These are phyloP conservation scores for Abscondita cerata DNA, from an alignment of 2,888 invertebrate species.

Conservation along the genomic window DNA sequence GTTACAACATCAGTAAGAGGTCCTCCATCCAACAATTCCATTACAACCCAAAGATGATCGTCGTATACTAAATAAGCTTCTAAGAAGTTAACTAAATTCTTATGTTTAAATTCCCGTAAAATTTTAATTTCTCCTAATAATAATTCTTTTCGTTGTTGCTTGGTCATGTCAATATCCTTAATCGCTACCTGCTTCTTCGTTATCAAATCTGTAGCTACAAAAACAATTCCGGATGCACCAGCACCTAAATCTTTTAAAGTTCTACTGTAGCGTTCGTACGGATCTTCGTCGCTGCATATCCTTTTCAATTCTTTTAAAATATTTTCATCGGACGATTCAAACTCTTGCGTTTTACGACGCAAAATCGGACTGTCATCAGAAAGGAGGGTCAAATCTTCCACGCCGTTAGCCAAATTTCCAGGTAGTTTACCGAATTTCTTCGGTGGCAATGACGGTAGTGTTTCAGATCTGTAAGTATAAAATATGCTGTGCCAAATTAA, in stretches of 20 bases:
- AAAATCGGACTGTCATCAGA: constrained; percentile 64
- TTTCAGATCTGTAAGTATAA: constrained; percentile 56
- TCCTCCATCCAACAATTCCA: constrained; percentile 95
- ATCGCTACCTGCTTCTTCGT: constrained; percentile 85
- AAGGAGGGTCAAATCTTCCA: constrained; percentile 56
- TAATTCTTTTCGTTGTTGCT: constrained; percentile 95
- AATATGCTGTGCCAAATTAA: no score
- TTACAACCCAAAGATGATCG: constrained; percentile 94
- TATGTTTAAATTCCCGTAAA: constrained; percentile 89
- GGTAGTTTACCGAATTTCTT: constrained; percentile 50
- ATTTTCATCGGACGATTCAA: constrained; percentile 72
- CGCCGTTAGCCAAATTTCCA: constrained; percentile 55
- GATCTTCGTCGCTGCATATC: constrained; percentile 85
- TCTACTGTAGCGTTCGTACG: constrained; percentile 79
- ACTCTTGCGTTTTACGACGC: constrained; percentile 56
- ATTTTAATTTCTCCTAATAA: constrained; percentile 95
- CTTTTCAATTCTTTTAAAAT: constrained; percentile 74
- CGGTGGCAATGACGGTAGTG: constrained; percentile 64
- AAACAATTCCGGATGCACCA: constrained; percentile 93
- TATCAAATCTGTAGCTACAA: constrained; percentile 82
- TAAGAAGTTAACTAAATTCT: constrained; percentile 94
- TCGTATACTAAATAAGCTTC: constrained; percentile 87
- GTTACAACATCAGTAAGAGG: constrained; percentile 97
- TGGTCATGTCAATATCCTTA: constrained; percentile 93
- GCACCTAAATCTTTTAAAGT: constrained; percentile 84